Conservation (phyloP, 2,113 vertebrate species). For the Prietella phreatophila region DNA sequence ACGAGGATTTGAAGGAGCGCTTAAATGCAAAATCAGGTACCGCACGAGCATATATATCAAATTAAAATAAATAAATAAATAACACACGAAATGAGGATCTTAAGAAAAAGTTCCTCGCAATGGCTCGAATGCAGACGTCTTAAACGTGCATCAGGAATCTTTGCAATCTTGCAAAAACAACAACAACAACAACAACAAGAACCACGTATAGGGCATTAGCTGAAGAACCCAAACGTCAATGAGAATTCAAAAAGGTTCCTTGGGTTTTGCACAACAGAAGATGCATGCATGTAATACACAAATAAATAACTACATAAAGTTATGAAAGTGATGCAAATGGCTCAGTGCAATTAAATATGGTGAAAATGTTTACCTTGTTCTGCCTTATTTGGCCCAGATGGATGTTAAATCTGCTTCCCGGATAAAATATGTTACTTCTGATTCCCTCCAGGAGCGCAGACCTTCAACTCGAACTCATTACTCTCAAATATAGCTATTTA, state of each 20-base stretch:
- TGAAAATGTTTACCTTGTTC: neutral
- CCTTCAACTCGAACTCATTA: constrained; percentile 16
- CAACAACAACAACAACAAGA: too few species aligned
- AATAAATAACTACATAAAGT: too few species aligned
- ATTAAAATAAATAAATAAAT: too few species aligned
- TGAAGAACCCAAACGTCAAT: neutral
- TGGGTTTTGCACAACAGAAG: neutral
- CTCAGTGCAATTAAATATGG: neutral
- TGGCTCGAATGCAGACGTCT: neutral
- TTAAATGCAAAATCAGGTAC: constrained; percentile 33
- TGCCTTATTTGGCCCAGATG: neutral
- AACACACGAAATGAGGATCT: too few species aligned
- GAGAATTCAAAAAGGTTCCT: too few species aligned
- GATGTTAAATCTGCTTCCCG: neutral
- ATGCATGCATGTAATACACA: neutral
- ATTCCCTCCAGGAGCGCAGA: constrained; percentile 24
- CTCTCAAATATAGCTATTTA: neutral
- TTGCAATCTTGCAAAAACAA: neutral
- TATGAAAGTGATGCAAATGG: neutral
- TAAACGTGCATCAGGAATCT: neutral
- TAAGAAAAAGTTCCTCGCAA: neutral
- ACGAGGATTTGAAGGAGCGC: constrained; percentile 40
- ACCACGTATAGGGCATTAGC: neutral
- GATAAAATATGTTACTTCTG: neutral
- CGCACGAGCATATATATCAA: neutral